These are phyloP conservation scores for Agapornis canus DNA, from an alignment of 2,797 vertebrate genomes.

Conservation along the genomic window DNA sequence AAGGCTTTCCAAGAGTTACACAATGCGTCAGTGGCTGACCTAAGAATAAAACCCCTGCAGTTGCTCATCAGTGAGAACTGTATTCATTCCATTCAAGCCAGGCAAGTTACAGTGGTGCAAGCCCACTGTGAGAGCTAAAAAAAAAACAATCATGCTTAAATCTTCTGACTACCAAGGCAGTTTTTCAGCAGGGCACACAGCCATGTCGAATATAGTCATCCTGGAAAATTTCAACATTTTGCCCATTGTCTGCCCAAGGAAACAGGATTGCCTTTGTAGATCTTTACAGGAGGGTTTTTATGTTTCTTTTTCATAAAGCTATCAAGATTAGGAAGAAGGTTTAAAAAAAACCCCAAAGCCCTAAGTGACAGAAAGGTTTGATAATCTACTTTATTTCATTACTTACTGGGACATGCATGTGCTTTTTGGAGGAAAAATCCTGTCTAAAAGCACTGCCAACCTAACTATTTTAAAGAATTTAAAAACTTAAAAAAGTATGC, in stretches of 20 bases:
- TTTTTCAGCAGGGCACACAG: constrained; percentile 1
- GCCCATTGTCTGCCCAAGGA: neutral
- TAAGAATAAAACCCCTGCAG: constrained; percentile 17
- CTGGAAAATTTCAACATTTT: constrained; percentile 7
- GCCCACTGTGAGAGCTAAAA: constrained; percentile 10
- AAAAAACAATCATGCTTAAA: neutral
- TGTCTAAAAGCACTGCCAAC: neutral
- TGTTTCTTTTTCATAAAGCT: neutral
- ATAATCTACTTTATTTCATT: neutral
- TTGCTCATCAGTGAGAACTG: neutral
- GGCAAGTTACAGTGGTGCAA: constrained; percentile 23
- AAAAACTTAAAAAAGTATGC: neutral
- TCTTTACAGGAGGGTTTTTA: neutral
- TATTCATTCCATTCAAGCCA: constrained; percentile 38
- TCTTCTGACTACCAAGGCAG: neutral
- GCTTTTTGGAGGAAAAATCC: neutral
- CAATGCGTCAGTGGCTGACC: neutral
- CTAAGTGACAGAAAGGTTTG: neutral
- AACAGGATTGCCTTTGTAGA: neutral
- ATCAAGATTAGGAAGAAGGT: neutral
- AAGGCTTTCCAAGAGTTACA: constrained; percentile 4
- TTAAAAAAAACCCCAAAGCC: neutral
- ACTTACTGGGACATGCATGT: neutral
- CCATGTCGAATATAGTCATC: neutral
- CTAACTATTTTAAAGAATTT: neutral